Percentiles rank a stretch among this genome's conserved stretches.
Evolutionary conservation across 2,113 vertebrate genomes (phyloP).

Genomic region (human): GRCh38 chr12:47165001-47165500

Average conservation of each 20-base stretch:
- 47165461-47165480: neutral
- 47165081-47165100: neutral
- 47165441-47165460: neutral
- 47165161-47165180: neutral
- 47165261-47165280: neutral
- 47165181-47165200: neutral
- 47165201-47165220: neutral
- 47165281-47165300: neutral
- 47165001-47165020: neutral
- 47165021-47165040: neutral
- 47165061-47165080: neutral
- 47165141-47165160: neutral
- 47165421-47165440: neutral
- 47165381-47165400: constrained; percentile 46
- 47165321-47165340: neutral
- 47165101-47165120: neutral
- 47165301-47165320: constrained; percentile 7
- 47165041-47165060: neutral
- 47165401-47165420: neutral
- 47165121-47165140: neutral
- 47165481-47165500: neutral
- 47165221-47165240: neutral
- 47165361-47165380: constrained; percentile 35
- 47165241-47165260: neutral
- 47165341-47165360: neutral